Evolutionary conservation across 23 tunicate genomes (phyloP).

Genomic region (Trididemnum miniatum): DNA sequence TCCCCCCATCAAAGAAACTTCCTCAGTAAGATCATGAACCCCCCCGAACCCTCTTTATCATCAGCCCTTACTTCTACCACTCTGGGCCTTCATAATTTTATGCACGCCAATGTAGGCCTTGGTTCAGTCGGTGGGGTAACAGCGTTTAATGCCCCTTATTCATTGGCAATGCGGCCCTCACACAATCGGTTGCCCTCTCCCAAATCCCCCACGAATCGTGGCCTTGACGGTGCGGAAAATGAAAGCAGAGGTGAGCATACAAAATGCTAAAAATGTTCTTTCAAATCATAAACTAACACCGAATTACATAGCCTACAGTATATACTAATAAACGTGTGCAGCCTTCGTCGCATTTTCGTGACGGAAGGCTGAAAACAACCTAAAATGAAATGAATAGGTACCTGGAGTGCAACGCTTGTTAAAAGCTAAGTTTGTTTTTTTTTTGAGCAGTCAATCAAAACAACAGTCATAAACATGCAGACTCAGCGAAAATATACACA

Average conservation of each 20-base stretch:
- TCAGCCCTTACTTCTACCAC: constrained; percentile 13
- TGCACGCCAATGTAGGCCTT: constrained; percentile 28
- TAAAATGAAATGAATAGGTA: too few relatives aligned
- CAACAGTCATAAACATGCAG: too few relatives aligned
- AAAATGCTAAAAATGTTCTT: too few relatives aligned
- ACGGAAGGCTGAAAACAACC: too few relatives aligned
- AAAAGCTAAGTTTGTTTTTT: too few relatives aligned
- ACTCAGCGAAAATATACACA: too few relatives aligned
- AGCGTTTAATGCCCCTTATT: constrained; percentile 6
- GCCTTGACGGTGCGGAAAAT: background rate
- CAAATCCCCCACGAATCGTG: constrained; percentile 17
- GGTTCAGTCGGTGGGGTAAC: constrained; percentile 4
- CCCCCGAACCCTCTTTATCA: constrained; percentile 21
- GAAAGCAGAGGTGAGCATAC: constrained; percentile 46
- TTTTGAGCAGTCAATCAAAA: too few relatives aligned
- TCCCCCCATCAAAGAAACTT: constrained; percentile 55
- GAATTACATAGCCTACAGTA: too few relatives aligned
- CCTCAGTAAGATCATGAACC: constrained; percentile 44
- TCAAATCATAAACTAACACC: too few relatives aligned
- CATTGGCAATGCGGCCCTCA: background rate
- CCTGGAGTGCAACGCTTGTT: too few relatives aligned
- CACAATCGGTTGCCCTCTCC: constrained; percentile 10
- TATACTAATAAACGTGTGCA: too few relatives aligned
- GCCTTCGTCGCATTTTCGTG: too few relatives aligned
- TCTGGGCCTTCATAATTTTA: constrained; percentile 24